A percentile compares a stretch with the other conserved stretches of the same genome.
phyloP scores from a whole-genome alignment of 2,797 vertebrate species.

The Helarctos malayanus region DNA sequence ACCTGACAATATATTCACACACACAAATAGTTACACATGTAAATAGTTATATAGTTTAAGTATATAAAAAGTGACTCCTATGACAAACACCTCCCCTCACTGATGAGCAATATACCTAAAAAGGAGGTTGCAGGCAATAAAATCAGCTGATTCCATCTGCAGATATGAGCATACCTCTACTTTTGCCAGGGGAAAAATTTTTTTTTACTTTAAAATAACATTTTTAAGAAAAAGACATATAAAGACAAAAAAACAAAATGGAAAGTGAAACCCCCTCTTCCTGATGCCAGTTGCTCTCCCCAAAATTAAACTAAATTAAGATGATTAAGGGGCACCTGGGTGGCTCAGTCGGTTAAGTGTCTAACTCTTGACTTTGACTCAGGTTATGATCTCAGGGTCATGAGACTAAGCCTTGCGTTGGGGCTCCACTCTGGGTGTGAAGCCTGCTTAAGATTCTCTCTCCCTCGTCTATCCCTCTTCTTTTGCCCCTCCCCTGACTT shows the following conservation, averaged over 20 bases:
- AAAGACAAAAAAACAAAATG: not conserved
- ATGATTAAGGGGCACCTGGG: not conserved
- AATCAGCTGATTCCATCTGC: not conserved
- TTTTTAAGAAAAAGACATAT: not conserved
- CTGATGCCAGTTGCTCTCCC: not conserved
- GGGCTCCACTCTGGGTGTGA: not conserved
- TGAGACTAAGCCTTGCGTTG: not conserved
- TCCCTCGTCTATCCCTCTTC: not conserved
- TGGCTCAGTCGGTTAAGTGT: not conserved
- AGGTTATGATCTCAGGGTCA: not conserved
- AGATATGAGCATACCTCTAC: not conserved
- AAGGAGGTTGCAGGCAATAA: not conserved
- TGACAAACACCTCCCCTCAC: not conserved
- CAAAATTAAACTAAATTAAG: slow-evolving; percentile 46
- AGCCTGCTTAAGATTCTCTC: not conserved
- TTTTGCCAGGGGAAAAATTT: not conserved
- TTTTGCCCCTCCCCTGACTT: not conserved
- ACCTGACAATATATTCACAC: not conserved
- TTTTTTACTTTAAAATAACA: not conserved
- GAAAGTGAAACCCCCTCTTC: not conserved
- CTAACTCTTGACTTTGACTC: not conserved
- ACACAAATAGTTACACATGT: not conserved
- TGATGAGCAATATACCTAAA: not conserved
- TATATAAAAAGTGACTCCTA: not conserved
- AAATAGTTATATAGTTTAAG: not conserved